Conservation (phyloP, 2,888 invertebrate species). For the Dicycla oo region DNA sequence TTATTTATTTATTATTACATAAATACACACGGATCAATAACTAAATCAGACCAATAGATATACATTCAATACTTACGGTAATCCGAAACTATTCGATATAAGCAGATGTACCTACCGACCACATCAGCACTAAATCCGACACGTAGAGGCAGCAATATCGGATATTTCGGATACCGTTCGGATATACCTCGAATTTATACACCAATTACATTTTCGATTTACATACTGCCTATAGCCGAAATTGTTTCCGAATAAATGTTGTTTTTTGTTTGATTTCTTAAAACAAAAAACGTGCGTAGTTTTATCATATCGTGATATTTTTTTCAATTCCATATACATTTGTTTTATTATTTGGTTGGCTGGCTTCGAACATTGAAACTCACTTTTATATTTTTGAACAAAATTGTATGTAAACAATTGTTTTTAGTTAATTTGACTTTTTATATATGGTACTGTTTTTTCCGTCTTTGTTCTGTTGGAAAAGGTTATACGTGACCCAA, state of each 20-base stretch:
- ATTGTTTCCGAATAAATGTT: slow-evolving; percentile 3
- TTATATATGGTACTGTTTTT: neutral
- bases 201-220: slow-evolving; percentile 32
- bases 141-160: slow-evolving; percentile 15
- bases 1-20: neutral
- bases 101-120: neutral
- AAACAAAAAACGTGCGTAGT: neutral
- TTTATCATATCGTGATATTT: slow-evolving; percentile 3
- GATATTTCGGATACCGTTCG: slow-evolving; percentile 8
- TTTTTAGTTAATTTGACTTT: slow-evolving; percentile 1
- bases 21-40: neutral
- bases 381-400: neutral
- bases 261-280: slow-evolving; percentile 6
- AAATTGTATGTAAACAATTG: too few species aligned
- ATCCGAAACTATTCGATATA: slow-evolving; percentile 19
- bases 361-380: neutral
- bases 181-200: slow-evolving; percentile 27
- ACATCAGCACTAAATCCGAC: slow-evolving; percentile 29
- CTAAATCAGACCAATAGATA: slow-evolving; percentile 1
- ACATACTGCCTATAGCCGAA: slow-evolving; percentile 2
- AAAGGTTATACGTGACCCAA: neutral
- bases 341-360: neutral
- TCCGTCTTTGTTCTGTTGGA: neutral
- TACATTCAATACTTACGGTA: neutral
- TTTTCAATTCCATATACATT: neutral